Conservation (phyloP, 2,888 invertebrate genomes). For the Eupithecia subumbrata region DNA sequence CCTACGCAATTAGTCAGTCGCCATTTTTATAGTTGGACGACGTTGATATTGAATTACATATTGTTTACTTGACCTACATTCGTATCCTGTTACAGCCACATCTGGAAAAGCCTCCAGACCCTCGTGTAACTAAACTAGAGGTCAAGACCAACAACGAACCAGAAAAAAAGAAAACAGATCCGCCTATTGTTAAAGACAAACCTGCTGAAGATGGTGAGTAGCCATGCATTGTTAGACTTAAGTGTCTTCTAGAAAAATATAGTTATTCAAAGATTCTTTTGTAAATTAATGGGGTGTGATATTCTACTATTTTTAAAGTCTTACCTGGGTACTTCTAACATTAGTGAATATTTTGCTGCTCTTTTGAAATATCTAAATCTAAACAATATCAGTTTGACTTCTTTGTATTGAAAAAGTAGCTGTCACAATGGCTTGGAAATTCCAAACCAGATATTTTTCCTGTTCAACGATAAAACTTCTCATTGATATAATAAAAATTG, state of each 20-base stretch:
- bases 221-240: not conserved
- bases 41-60: slow-evolving; percentile 43
- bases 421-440: not conserved
- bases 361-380: not conserved
- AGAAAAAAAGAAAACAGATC: slow-evolving; percentile 64
- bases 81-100: slow-evolving; percentile 53
- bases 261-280: not conserved
- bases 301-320: not conserved
- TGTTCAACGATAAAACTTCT: not conserved
- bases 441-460: not conserved
- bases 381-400: not conserved
- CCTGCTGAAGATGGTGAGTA: slow-evolving; percentile 71
- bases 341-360: not conserved
- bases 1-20: slow-evolving; percentile 51
- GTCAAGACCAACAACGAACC: slow-evolving; percentile 52
- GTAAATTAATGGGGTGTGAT: not conserved
- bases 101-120: slow-evolving; percentile 50
- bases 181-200: slow-evolving; percentile 62
- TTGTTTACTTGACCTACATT: slow-evolving; percentile 51
- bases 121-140: slow-evolving; percentile 51
- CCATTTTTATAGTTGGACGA: slow-evolving; percentile 55
- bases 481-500: not conserved
- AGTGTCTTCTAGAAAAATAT: not conserved
- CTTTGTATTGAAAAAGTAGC: not conserved
- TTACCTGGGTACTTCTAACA: not conserved